phyloP scores from a whole-genome alignment of 2,113 vertebrate species.

The Otolemur garnettii region DNA sequence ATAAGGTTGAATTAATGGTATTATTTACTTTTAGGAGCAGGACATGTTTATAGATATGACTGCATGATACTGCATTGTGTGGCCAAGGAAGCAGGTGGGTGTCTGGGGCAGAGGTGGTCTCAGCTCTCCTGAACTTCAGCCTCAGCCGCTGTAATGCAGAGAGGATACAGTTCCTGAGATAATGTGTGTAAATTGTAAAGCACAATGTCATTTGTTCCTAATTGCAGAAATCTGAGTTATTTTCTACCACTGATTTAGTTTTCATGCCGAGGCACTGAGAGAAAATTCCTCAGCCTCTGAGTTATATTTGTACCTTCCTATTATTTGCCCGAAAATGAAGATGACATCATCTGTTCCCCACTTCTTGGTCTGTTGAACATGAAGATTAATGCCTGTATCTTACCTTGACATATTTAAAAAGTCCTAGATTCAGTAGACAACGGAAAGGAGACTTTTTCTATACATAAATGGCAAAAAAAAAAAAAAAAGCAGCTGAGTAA shows the following conservation, averaged over 20 bases:
- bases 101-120: fast-evolving
- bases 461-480: background rate
- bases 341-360: background rate
- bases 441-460: background rate
- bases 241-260: background rate
- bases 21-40: background rate
- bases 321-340: background rate
- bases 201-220: background rate
- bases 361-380: background rate
- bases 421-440: background rate
- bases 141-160: background rate
- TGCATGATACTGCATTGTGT: fast-evolving
- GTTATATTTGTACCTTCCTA: background rate
- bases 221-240: background rate
- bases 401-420: background rate
- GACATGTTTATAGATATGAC: background rate
- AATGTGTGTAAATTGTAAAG: background rate
- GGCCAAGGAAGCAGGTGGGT: fast-evolving
- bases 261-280: background rate
- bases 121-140: background rate
- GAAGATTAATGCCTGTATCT: background rate
- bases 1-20: background rate
- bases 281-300: background rate
- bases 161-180: background rate
- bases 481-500: background rate